Base-by-base conservation (phyloP, 2,113 vertebrate species). In the Illadopsis cleaveri region DNA sequence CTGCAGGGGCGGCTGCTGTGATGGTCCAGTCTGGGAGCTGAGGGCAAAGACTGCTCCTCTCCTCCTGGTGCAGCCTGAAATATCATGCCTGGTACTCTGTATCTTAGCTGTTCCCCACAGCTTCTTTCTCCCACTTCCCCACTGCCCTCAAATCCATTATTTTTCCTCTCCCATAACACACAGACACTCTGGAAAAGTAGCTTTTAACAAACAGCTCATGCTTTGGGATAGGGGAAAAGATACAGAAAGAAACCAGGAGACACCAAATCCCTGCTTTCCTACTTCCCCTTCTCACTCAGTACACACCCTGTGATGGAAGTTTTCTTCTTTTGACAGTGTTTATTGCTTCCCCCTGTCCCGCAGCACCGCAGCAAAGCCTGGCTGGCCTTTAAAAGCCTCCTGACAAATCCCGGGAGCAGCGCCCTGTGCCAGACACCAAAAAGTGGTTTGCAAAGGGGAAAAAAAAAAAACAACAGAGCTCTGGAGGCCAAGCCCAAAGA, bases 351-450 rank as follows among this genome's bases (percentile, higher is more conserved):
- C 47, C 44, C 37, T n/a, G n/a, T 91, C 60, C 79, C 75, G 33
- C 80, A 82, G 86, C 0, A 0, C 53, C 0, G 1, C 6, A 7
- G 78, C 78, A 76, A 68, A 91, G 90, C 66, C 86, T 89, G 66
- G 44, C 53, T 4, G 4, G 65, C n/a, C 71, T 93, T 90, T 56
- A 85, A 87, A 96, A 95, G 51, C 48, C 83, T 86, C 86, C 69
- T 79, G 82, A 89, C 76, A 83, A 72, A 77, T 80, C 81, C 72
- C 0, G 5, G 87, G 92, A 89, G 47, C 42, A 75, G 57, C 0
- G 0, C 23, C 7, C 42, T 1, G 2, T 3, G 37, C 68, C 82
- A 94, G 60, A 95, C 75, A 93, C 48, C 72, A 93, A 60, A 80
- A 89, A 93, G 28, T 14, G 12, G 48, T 78, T 78, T 84, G 65